Evolutionary conservation across 2,113 vertebrate species (phyloP).

Genomic region (Serinus canaria): DNA sequence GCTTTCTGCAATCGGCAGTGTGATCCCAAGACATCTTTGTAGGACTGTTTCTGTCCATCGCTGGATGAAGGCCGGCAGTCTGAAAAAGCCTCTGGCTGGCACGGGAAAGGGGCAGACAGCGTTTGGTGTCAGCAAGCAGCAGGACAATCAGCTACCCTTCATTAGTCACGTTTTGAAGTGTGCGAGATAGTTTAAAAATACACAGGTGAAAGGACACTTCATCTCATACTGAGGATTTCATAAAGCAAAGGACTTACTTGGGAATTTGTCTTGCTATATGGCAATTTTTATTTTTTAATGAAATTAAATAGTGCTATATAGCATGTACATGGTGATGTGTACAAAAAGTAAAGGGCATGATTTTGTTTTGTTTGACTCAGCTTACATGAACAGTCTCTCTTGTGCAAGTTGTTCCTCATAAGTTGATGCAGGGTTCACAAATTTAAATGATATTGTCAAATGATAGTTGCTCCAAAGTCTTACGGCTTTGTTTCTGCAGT

Average conservation of each 20-base stretch:
- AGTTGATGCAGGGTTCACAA: neutral
- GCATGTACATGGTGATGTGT: neutral
- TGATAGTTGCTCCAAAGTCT: neutral
- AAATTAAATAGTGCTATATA: neutral
- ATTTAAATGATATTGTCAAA: neutral
- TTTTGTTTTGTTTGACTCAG: neutral
- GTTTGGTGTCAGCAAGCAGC: neutral
- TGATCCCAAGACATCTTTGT: neutral
- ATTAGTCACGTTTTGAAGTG: neutral
- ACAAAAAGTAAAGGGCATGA: neutral
- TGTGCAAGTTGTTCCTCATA: neutral
- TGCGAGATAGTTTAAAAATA: neutral
- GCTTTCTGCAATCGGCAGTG: neutral
- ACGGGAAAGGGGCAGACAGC: neutral
- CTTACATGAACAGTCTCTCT: neutral
- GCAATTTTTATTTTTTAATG: neutral
- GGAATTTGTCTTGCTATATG: neutral
- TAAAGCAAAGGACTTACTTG: neutral
- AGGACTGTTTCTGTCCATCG: accelerated
- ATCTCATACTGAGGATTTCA: neutral
- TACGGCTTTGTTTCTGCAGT: neutral
- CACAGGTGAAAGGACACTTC: neutral
- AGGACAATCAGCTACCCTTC: accelerated
- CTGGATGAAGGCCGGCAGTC: neutral
- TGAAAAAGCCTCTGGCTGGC: neutral